Evolutionary conservation across 2,888 invertebrate genomes (phyloP).

Genomic region (Epinotia bilunana): DNA sequence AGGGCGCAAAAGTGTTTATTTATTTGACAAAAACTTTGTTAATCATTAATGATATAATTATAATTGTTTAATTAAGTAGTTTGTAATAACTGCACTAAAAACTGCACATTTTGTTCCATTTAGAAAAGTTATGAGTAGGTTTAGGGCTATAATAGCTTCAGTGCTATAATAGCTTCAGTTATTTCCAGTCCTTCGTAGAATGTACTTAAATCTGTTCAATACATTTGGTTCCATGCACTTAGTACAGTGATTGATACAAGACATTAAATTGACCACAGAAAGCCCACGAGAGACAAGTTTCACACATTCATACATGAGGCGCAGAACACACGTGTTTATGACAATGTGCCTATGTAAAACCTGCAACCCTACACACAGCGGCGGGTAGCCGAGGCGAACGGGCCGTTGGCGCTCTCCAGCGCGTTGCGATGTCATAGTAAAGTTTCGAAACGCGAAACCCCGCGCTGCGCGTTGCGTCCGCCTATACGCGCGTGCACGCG

Average conservation of each 20-base stretch:
- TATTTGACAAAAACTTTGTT: constrained; percentile 13
- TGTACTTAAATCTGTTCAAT: constrained; percentile 61
- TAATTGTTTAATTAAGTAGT: constrained; percentile 30
- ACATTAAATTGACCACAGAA: constrained; percentile 52
- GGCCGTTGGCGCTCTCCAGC: no score
- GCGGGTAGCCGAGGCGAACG: no score
- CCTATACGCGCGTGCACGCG: no score
- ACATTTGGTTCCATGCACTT: constrained; percentile 54
- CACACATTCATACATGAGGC: constrained; percentile 47
- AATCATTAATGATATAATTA: constrained; percentile 25
- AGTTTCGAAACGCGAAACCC: no score
- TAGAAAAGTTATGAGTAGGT: constrained; percentile 34
- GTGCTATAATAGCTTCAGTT: constrained; percentile 38
- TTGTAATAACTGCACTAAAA: constrained; percentile 36
- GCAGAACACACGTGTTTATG: no score
- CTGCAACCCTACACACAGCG: no score
- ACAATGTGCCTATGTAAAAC: no score
- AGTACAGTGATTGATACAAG: constrained; percentile 54
- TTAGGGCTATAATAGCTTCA: constrained; percentile 42
- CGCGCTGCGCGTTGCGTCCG: no score
- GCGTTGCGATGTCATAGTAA: no score
- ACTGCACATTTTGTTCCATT: constrained; percentile 38
- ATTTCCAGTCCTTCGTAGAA: constrained; percentile 29
- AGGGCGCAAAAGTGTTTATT: constrained; percentile 16
- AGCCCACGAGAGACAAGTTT: constrained; percentile 40